These are phyloP conservation scores for Pseudomyrmex gracilis DNA, from an alignment of 1,140 invertebrate genomes.

Conservation along the genomic window DNA sequence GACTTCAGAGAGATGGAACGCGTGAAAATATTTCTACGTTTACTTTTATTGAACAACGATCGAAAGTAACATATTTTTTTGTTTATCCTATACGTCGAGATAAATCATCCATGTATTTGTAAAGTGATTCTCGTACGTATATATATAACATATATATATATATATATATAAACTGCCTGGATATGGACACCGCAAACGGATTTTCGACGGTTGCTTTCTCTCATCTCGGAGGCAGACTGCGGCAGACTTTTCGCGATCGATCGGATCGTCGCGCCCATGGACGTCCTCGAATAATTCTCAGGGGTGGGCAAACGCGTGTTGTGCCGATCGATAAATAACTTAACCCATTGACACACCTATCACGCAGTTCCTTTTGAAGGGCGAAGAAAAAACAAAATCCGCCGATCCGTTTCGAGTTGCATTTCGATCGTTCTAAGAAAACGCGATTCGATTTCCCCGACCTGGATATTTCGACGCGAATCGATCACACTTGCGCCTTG, in stretches of 20 bases:
- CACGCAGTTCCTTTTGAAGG: not conserved
- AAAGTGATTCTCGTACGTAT: too few species aligned
- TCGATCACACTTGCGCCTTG: not conserved
- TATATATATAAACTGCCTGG: too few species aligned
- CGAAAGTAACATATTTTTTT: not conserved
- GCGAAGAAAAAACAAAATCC: not conserved
- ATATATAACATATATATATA: too few species aligned
- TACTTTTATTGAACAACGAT: too few species aligned
- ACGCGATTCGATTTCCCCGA: slow-evolving; percentile 13
- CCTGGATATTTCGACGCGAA: too few species aligned
- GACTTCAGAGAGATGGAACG: not conserved
- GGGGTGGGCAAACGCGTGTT: slow-evolving; percentile 25
- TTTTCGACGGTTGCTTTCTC: slow-evolving; percentile 12
- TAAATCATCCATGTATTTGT: too few species aligned
- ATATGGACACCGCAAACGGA: not conserved
- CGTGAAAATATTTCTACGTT: too few species aligned
- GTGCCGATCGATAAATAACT: slow-evolving; percentile 57
- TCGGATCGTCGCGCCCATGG: slow-evolving; percentile 65
- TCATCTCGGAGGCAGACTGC: not conserved
- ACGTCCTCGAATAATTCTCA: slow-evolving; percentile 56
- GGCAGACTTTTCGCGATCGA: slow-evolving; percentile 57
- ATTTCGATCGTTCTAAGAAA: slow-evolving; percentile 6
- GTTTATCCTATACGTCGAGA: too few species aligned
- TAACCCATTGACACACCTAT: slow-evolving; percentile 59
- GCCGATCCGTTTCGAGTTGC: not conserved